Evolutionary conservation across 2,113 vertebrate species (phyloP).

Genomic region (Ciconia maguari): DNA sequence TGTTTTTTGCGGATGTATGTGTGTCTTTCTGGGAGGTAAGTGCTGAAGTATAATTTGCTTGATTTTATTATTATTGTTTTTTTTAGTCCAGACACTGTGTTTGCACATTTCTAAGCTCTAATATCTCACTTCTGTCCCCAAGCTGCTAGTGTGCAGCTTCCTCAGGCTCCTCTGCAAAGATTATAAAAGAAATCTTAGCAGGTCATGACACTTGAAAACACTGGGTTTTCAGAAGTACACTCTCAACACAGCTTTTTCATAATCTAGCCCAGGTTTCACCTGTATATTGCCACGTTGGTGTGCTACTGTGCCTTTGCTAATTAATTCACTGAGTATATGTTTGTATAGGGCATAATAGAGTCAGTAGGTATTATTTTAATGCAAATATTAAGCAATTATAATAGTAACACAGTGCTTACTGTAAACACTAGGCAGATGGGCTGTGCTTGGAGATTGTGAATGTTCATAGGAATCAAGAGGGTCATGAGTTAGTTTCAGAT

Average conservation of each 20-base stretch:
- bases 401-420: neutral
- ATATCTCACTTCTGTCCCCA: neutral
- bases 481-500: neutral
- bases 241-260: neutral
- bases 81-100: neutral
- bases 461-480: neutral
- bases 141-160: neutral
- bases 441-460: neutral
- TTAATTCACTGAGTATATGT: neutral
- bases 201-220: neutral
- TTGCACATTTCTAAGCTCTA: neutral
- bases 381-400: neutral
- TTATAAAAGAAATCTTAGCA: neutral
- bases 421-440: neutral
- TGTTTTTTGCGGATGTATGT: neutral
- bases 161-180: neutral
- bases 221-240: neutral
- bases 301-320: neutral
- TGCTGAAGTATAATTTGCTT: neutral
- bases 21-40: neutral
- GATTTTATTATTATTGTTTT: neutral
- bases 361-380: neutral
- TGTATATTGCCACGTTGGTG: neutral
- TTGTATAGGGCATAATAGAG: neutral
- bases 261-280: neutral